Conservation (phyloP, 2,888 invertebrate genomes). For the Papilio protenor region DNA sequence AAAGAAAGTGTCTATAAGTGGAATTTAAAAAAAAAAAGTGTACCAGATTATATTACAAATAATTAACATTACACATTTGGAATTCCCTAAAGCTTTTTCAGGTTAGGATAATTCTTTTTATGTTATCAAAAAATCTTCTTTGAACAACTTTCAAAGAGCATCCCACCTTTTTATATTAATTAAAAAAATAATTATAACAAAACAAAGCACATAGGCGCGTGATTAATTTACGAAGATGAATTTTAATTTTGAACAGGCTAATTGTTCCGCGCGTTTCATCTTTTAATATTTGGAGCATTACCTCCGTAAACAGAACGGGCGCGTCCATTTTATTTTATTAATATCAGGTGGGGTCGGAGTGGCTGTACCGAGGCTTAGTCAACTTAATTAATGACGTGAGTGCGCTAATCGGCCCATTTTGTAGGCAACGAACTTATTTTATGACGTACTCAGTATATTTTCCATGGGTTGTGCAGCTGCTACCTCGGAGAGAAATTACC, state of each 20-base stretch:
- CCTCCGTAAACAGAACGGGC: slow-evolving; percentile 34
- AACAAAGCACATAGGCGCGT: slow-evolving; percentile 21
- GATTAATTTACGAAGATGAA: slow-evolving; percentile 40
- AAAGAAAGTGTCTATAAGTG: too few relatives aligned
- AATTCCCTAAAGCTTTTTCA: too few relatives aligned
- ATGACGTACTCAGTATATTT: slow-evolving; percentile 36
- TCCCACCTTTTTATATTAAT: slow-evolving; percentile 5
- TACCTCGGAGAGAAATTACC: slow-evolving; percentile 30
- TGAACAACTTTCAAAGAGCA: background rate
- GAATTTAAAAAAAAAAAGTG: too few relatives aligned
- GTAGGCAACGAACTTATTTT: slow-evolving; percentile 42
- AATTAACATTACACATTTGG: too few relatives aligned
- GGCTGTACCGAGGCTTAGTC: slow-evolving; percentile 40
- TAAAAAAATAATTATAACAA: slow-evolving; percentile 14
- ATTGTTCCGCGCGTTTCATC: slow-evolving; percentile 38
- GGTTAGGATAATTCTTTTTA: too few relatives aligned
- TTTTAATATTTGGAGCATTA: slow-evolving; percentile 41
- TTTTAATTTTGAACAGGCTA: slow-evolving; percentile 36
- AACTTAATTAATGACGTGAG: slow-evolving; percentile 42
- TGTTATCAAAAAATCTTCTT: background rate
- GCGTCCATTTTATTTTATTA: slow-evolving; percentile 42
- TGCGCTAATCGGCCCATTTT: slow-evolving; percentile 40
- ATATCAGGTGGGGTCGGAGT: slow-evolving; percentile 42
- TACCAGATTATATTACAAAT: too few relatives aligned
- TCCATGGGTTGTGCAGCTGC: slow-evolving; percentile 34